Percentiles rank a stretch among this genome's conserved stretches.
Conservation (phyloP, 2,888 invertebrate species). For the Chymomyza procnemis region DNA sequence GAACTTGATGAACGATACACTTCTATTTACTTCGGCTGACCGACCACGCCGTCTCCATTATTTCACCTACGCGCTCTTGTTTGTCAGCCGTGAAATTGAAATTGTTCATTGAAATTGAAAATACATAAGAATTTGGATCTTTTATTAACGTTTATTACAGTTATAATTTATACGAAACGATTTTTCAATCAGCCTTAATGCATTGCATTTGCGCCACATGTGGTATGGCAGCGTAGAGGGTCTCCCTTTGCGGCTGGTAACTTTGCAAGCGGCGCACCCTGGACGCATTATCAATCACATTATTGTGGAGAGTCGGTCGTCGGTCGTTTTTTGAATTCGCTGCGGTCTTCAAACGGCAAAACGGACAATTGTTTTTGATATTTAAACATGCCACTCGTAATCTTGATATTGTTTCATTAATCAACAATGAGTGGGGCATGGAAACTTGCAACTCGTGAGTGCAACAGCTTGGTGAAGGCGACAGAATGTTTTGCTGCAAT, state of each 20-base stretch:
- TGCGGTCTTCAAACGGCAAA: slow-evolving; percentile 61
- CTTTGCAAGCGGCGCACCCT: slow-evolving; percentile 30
- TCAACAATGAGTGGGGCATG: slow-evolving; percentile 54
- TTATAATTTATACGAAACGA: slow-evolving; percentile 69
- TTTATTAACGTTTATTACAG: slow-evolving; percentile 58
- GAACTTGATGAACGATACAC: not conserved
- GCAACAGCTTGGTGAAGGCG: not conserved
- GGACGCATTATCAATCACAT: slow-evolving; percentile 57
- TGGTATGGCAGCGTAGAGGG: slow-evolving; percentile 33
- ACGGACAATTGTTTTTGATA: slow-evolving; percentile 34
- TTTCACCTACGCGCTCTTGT: slow-evolving; percentile 7
- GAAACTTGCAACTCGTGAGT: not conserved
- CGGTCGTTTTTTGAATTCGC: slow-evolving; percentile 42
- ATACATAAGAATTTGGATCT: slow-evolving; percentile 46
- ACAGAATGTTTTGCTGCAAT: no score
- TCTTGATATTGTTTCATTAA: slow-evolving; percentile 49
- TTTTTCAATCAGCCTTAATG: slow-evolving; percentile 51
- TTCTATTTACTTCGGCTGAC: slow-evolving; percentile 2
- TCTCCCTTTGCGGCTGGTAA: not conserved
- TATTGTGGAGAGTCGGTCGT: not conserved
- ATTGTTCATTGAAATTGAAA: slow-evolving; percentile 56
- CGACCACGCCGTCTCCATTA: slow-evolving; percentile 6
- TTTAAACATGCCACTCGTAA: slow-evolving; percentile 44
- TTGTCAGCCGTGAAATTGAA: slow-evolving; percentile 36
- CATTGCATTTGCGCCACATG: slow-evolving; percentile 43